These are phyloP conservation scores for Acrocephalus scirpaceus DNA, from an alignment of 2,797 vertebrate species.

Conservation along the genomic window DNA sequence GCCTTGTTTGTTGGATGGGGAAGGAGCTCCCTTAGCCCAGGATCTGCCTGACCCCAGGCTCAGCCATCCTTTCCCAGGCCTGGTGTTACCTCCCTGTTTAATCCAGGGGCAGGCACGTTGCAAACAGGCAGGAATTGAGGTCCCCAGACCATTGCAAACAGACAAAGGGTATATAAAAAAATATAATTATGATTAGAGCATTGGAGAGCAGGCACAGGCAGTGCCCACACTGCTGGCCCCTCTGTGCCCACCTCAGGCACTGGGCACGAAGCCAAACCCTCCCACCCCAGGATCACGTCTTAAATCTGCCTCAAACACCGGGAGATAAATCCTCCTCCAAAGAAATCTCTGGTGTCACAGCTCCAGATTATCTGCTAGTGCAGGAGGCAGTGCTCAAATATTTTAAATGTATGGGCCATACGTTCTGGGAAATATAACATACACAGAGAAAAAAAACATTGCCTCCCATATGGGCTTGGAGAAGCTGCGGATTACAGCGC, in stretches of 20 bases:
- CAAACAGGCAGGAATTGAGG: neutral
- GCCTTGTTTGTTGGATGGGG: neutral
- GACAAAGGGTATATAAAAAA: neutral
- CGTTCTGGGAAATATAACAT: constrained; percentile 56
- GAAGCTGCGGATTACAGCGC: neutral
- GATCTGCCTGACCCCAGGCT: fast-evolving
- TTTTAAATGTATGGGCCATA: constrained; percentile 50
- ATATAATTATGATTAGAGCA: neutral
- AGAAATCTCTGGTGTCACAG: neutral
- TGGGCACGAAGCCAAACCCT: fast-evolving
- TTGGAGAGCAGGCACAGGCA: fast-evolving
- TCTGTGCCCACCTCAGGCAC: neutral
- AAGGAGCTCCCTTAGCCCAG: neutral
- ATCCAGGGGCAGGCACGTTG: neutral
- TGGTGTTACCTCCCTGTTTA: neutral
- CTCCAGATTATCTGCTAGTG: constrained; percentile 1
- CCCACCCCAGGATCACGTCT: neutral
- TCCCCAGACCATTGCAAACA: neutral
- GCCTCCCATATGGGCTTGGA: constrained; percentile 63
- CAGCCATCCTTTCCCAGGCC: fast-evolving
- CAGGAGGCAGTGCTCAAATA: constrained; percentile 33
- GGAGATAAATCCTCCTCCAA: neutral
- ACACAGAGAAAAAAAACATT: constrained; percentile 39
- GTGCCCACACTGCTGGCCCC: neutral
- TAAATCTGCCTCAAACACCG: neutral